A percentile compares a stretch with the other conserved stretches of the same genome.
These are phyloP conservation scores for Pempheris klunzingeri DNA, from an alignment of 2,797 vertebrate genomes.

Conservation along the genomic window DNA sequence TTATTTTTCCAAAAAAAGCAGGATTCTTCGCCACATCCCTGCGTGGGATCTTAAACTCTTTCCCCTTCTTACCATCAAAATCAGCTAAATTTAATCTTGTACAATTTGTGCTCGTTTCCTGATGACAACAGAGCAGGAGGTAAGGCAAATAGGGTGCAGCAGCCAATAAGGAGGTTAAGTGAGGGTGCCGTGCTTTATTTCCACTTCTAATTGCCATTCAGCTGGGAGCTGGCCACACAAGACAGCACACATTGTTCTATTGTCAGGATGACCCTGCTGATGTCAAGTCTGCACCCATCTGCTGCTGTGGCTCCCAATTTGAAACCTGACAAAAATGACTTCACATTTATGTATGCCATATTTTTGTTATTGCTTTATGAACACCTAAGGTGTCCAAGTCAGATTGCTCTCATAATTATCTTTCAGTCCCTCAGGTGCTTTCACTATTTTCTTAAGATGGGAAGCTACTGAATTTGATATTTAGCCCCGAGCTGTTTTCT, in stretches of 20 bases:
- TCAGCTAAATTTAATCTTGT: slow-evolving; percentile 10
- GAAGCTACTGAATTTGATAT: neutral
- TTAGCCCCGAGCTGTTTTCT: slow-evolving; percentile 5
- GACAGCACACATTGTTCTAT: slow-evolving; percentile 51
- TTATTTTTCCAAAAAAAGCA: neutral
- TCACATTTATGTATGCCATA: neutral
- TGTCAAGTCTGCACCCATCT: slow-evolving; percentile 54
- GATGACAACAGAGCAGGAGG: slow-evolving; percentile 22
- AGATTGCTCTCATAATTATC: slow-evolving; percentile 1
- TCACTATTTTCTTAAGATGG: neutral
- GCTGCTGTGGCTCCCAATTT: slow-evolving; percentile 34
- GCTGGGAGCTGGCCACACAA: slow-evolving; percentile 46
- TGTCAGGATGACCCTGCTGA: slow-evolving; percentile 65
- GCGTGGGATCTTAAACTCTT: neutral
- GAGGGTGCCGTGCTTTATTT: slow-evolving; percentile 52
- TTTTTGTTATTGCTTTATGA: slow-evolving; percentile 12
- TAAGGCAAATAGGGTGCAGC: slow-evolving; percentile 30
- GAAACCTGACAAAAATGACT: slow-evolving; percentile 12
- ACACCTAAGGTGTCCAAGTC: neutral
- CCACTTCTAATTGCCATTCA: slow-evolving; percentile 67
- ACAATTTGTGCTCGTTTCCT: slow-evolving; percentile 32
- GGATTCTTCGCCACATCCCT: neutral
- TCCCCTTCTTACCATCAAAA: neutral
- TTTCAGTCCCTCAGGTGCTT: neutral
- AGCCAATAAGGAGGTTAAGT: slow-evolving; percentile 48